phyloP scores from a whole-genome alignment of 1,140 invertebrate genomes.

The Megalonaias nervosa region DNA sequence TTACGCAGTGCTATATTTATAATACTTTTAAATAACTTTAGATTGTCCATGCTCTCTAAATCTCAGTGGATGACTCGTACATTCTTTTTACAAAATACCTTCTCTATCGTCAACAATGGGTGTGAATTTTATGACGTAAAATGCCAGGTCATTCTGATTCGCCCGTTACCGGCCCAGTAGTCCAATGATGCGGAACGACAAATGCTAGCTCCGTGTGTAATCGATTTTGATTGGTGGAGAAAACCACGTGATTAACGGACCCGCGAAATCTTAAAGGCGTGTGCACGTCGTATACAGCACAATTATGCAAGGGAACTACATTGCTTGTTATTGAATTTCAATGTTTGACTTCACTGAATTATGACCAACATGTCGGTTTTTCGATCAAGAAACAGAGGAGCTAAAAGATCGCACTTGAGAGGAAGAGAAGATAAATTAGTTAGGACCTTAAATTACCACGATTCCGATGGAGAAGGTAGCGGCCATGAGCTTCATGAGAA shows the following conservation, averaged over 20 bases:
- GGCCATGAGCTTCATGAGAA: conserved; percentile 35
- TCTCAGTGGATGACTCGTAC: too few species aligned
- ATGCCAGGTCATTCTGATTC: too few species aligned
- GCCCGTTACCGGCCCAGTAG: too few species aligned
- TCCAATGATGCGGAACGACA: too few species aligned
- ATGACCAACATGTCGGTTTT: conserved; percentile 26
- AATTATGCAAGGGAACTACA: conserved; percentile 17
- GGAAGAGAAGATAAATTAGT: conserved; percentile 42
- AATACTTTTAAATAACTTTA: too few species aligned
- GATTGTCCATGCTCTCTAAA: too few species aligned
- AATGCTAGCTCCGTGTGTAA: too few species aligned
- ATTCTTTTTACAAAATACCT: too few species aligned
- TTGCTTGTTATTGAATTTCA: conserved; percentile 20
- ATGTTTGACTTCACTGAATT: conserved; percentile 19
- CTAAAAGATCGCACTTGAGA: conserved; percentile 22
- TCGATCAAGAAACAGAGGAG: conserved; percentile 27
- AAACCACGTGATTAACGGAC: conserved; percentile 54
- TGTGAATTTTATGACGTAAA: too few species aligned
- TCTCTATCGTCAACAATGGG: too few species aligned
- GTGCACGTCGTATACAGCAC: conserved; percentile 9
- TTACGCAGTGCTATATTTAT: too few species aligned
- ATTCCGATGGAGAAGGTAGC: conserved; percentile 51
- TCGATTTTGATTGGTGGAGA: conserved; percentile 43
- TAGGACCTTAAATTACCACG: conserved; percentile 50
- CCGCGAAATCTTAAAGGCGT: conserved; percentile 54